Base-by-base conservation (phyloP, 2,113 vertebrate species). In the Corythoichthys intestinalis region DNA sequence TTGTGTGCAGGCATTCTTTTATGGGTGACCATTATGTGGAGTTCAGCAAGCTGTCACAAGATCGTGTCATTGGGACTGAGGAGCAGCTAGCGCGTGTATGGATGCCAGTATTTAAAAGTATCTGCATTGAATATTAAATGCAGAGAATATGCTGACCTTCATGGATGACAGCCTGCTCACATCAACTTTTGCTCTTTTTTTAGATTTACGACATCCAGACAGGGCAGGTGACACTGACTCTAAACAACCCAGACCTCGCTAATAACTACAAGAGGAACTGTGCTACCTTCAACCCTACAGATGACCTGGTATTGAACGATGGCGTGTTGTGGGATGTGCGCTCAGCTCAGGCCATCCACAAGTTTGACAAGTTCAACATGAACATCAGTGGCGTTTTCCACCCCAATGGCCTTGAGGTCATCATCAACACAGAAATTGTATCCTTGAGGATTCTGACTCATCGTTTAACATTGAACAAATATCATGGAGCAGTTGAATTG, bases 321-420 rank as follows among this genome's bases (percentile, higher is more conserved):
- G 97, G 97, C 12, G 97, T 99, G 73, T 91, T 99, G 76, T 99
- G 97, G 97, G 97, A 99, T 69, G 94, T 98, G 56, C 96, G 97
- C 81, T 96, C 95, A 0, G 92, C 96, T 72, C 96, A 97, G 89
- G 97, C 97, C 85, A 96, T 99, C 77, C 97, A 99, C 89, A 99
- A 99, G 88, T 99, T 99, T 81, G 97, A 99, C 91, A 99, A 99
- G 84, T 99, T 99, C 94, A 99, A 99, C 92, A 99, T 99, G 97
- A 99, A 98, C 86, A 98, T 99, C 93, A 99, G 97, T 71, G 97
- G 97, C 0, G 97, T 99, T 71, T 99, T 99, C 82, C 97, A 99
- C 85, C 97, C 97, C 50, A 99, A 98, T 46, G 92, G 96, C 65
- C 88, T 96, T 54, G 97, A 99, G 83, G 95, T 99, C 87, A 98